Conservation (phyloP, 2,888 invertebrate species). For the Drosophila ezoana region DNA sequence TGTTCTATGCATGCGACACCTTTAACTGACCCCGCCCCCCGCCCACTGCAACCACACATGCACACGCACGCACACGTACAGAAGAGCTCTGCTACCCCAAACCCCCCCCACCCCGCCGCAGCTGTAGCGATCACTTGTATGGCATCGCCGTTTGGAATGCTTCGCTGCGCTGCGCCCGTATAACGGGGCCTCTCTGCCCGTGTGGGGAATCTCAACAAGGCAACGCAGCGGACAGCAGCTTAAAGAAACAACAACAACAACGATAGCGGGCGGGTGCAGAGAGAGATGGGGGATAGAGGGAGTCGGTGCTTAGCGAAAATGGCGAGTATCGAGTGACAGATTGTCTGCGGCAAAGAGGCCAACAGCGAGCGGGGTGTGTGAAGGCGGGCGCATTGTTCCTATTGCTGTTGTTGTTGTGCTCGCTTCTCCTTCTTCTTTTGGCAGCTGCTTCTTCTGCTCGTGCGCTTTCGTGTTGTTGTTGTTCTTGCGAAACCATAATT, state of each 20-base stretch:
- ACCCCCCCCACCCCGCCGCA: background rate
- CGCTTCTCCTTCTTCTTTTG: constrained; percentile 13
- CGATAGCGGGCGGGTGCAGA: background rate
- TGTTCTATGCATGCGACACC: constrained; percentile 57
- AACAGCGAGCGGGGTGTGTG: constrained; percentile 17
- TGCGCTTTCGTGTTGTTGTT: constrained; percentile 16
- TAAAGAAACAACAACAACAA: constrained; percentile 16
- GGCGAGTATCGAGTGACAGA: constrained; percentile 73
- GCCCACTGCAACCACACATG: no score
- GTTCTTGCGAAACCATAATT: constrained; percentile 73
- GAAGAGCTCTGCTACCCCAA: background rate
- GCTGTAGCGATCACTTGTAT: constrained; percentile 73
- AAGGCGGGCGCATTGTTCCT: background rate
- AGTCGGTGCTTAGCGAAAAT: constrained; percentile 61
- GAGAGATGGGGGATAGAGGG: background rate
- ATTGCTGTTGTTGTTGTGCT: constrained; percentile 18
- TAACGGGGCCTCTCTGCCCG: constrained; percentile 48
- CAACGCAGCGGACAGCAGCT: constrained; percentile 50
- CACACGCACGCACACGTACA: no score
- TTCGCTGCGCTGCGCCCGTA: constrained; percentile 77
- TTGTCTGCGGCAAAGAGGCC: constrained; percentile 77
- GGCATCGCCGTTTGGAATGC: constrained; percentile 80
- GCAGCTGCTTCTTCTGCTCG: constrained; percentile 2
- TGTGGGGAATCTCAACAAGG: constrained; percentile 69
- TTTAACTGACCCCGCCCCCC: constrained; percentile 23